Base-by-base conservation (phyloP, 2,888 invertebrate species). In the Erebia aethiops region DNA sequence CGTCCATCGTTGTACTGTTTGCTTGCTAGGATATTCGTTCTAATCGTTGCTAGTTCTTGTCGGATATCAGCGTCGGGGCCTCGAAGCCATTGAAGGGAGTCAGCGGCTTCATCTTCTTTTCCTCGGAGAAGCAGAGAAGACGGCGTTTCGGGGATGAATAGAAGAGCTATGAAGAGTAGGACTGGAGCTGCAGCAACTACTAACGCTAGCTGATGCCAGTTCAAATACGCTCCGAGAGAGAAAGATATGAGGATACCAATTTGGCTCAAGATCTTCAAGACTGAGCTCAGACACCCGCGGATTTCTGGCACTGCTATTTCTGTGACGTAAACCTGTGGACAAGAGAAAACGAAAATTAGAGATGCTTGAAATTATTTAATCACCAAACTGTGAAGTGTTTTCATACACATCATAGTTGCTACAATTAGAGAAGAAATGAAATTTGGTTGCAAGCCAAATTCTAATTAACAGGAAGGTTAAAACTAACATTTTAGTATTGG, bases 241-340 rank as follows among this genome's bases (percentile, higher is more conserved):
- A 97, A 98, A 26, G 97, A 96, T 74, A 97, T 95, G 41, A 98
- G 94, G 73, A 98, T 96, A 2, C 98, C 98, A 62, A 97, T 94
- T 83, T 98, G 97, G 57, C 97, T 96, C 67, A 96, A 95, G 76
- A 98, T 96, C 90, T 98, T 98, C 67, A 97, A 94, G 72, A 98
- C 95, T 26, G 98, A 97, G 80, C 98, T 98, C 62, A 98, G 94
- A 75, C 97, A 96, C 7, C 98, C 98, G 76, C 98, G 94, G 80
- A 97, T 96, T 74, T 97, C 96, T 41, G 97, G 97, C 52, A 97
- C 96, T 18, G 98, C 96, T 80, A 98, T 97, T 91, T 98, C 98
- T 78, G 97, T 97, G 80, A 98, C 96, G 92, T 98, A 98, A 75
- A 98, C 97, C 96, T 94, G 94, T 5, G 85, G 80, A 87, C 84